These are phyloP conservation scores for Acarapis woodi DNA, from an alignment of 1,140 invertebrate species.

Conservation along the genomic window DNA sequence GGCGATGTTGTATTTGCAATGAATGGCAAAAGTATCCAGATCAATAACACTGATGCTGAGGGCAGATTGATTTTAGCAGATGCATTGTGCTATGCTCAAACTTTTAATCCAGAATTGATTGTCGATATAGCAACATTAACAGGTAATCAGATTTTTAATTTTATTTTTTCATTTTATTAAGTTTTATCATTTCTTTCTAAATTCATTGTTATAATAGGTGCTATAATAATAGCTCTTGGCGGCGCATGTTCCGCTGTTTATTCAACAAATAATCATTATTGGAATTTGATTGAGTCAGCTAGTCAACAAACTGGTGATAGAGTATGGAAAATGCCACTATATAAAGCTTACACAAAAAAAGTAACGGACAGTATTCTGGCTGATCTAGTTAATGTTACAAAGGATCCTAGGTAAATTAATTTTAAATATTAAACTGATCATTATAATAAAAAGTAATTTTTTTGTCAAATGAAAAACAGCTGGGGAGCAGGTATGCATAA, in stretches of 20 bases:
- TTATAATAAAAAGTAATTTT: too few relatives aligned
- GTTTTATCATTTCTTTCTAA: too few relatives aligned
- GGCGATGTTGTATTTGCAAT: slow-evolving; percentile 52
- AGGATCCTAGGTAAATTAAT: too few relatives aligned
- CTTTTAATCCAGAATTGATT: slow-evolving; percentile 30
- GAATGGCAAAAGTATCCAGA: slow-evolving; percentile 55
- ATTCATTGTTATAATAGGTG: too few relatives aligned
- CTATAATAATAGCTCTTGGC: slow-evolving; percentile 40
- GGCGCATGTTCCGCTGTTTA: slow-evolving; percentile 46
- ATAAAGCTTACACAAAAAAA: slow-evolving; percentile 39
- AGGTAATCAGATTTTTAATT: too few relatives aligned
- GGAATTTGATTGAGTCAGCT: slow-evolving; percentile 25
- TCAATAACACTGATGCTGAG: slow-evolving; percentile 73
- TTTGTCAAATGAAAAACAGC: too few relatives aligned
- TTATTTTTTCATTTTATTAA: too few relatives aligned
- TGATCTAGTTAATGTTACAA: slow-evolving; percentile 26
- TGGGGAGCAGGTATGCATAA: too few relatives aligned
- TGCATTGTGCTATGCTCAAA: slow-evolving; percentile 49
- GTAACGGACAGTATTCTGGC: slow-evolving; percentile 32
- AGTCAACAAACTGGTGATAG: slow-evolving; percentile 43
- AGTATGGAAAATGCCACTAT: slow-evolving; percentile 63
- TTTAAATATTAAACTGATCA: too few relatives aligned
- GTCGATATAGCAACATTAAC: slow-evolving; percentile 52
- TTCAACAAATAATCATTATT: slow-evolving; percentile 31
- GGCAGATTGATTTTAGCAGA: slow-evolving; percentile 61